These are phyloP conservation scores for Caradrina clavipalpis DNA, from an alignment of 2,888 invertebrate species.

Conservation along the genomic window DNA sequence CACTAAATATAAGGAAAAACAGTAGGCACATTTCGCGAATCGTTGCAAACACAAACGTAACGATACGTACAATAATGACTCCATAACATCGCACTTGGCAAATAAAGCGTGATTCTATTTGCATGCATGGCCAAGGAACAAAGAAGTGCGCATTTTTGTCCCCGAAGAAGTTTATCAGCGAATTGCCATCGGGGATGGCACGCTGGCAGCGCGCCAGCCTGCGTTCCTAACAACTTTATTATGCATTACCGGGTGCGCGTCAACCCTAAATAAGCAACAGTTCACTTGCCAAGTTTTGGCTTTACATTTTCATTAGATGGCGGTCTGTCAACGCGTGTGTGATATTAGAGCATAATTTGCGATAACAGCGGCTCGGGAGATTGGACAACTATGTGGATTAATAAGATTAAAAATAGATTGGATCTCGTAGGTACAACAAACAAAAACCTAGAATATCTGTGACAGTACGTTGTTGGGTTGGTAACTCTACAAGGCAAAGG, in stretches of 20 bases:
- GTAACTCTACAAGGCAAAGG: no score
- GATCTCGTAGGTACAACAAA: background rate
- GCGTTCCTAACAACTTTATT: constrained; percentile 86
- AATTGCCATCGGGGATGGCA: constrained; percentile 72
- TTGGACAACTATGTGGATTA: constrained; percentile 13
- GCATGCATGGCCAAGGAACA: constrained; percentile 43
- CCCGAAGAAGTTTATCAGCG: constrained; percentile 72
- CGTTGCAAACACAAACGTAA: background rate
- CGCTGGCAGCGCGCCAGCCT: constrained; percentile 79
- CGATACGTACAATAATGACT: constrained; percentile 3
- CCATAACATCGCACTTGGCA: constrained; percentile 38
- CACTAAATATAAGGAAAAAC: background rate
- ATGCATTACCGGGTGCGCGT: constrained; percentile 85
- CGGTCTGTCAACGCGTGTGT: constrained; percentile 72
- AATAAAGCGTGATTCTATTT: constrained; percentile 50
- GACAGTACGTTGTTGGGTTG: background rate
- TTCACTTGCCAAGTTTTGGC: constrained; percentile 86
- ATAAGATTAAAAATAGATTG: constrained; percentile 30
- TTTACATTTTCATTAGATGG: constrained; percentile 87
- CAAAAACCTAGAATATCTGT: background rate
- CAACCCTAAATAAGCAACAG: constrained; percentile 86
- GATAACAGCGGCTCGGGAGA: constrained; percentile 28
- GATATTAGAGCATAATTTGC: constrained; percentile 68
- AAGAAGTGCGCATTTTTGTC: constrained; percentile 50
- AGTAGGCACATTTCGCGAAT: constrained; percentile 1